These are phyloP conservation scores for Paraplagusia blochii DNA, from an alignment of 2,113 vertebrate species.

Conservation along the genomic window DNA sequence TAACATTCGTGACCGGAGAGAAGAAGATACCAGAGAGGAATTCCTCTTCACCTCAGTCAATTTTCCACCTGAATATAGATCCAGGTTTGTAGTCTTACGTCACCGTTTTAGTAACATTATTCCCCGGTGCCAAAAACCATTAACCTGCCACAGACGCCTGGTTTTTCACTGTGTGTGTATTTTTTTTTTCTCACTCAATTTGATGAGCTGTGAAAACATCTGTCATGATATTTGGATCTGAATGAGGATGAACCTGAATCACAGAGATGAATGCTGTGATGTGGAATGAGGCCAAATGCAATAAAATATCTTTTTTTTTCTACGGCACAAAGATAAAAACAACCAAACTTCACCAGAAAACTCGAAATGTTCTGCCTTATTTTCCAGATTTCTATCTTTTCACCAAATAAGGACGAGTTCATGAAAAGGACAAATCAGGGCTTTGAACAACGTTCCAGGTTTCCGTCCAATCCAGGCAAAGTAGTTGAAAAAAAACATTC, in stretches of 20 bases:
- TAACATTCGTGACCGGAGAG: too few species aligned
- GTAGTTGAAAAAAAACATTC: background rate
- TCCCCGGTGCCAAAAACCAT: background rate
- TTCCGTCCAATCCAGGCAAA: background rate
- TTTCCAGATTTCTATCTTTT: background rate
- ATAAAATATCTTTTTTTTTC: background rate
- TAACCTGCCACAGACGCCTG: background rate
- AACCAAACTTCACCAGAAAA: background rate
- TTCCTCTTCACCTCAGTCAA: too few species aligned
- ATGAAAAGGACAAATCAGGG: background rate
- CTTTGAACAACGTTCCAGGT: background rate
- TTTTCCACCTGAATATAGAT: background rate
- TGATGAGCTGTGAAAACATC: constrained; percentile 1
- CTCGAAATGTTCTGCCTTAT: background rate
- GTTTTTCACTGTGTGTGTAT: background rate
- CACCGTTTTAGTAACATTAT: background rate
- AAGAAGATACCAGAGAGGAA: too few species aligned
- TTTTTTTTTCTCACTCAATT: background rate
- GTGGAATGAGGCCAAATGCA: background rate
- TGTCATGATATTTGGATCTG: background rate
- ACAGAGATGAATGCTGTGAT: background rate
- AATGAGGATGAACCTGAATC: background rate
- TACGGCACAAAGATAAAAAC: background rate
- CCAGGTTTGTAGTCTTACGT: background rate
- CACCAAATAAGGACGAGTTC: background rate